Conservation (phyloP, 2,888 invertebrate species). For the Watsonalla cultraria region DNA sequence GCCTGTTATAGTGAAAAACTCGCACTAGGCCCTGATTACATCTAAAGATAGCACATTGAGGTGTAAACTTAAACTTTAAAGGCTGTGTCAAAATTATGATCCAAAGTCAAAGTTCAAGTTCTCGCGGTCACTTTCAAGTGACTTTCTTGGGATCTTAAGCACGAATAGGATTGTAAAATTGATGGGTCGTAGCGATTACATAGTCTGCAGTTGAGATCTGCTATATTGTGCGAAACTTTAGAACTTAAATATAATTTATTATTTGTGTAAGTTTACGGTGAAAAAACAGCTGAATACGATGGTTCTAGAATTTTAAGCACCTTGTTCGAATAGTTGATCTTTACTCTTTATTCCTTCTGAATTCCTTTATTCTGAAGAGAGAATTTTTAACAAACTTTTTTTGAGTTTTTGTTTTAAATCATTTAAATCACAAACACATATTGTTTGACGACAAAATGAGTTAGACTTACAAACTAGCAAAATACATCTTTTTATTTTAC, state of each 20-base stretch:
- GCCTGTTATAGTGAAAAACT: too few species aligned
- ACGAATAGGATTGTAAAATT: neutral
- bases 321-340: too few species aligned
- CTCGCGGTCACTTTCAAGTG: neutral
- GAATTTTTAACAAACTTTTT: too few species aligned
- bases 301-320: neutral
- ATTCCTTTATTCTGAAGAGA: too few species aligned
- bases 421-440: too few species aligned
- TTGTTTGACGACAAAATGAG: too few species aligned
- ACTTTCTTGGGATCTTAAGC: neutral
- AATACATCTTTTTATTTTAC: too few species aligned
- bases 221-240: neutral
- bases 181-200: neutral
- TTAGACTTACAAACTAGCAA: too few species aligned
- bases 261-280: neutral
- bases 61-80: neutral
- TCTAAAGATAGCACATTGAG: neutral
- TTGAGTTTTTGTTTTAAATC: too few species aligned
- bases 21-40: too few species aligned
- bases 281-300: neutral
- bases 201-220: neutral
- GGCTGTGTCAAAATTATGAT: neutral
- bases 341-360: too few species aligned
- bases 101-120: neutral
- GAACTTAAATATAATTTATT: neutral